phyloP scores from a whole-genome alignment of 2,888 invertebrate genomes.

The Linyphia triangularis region DNA sequence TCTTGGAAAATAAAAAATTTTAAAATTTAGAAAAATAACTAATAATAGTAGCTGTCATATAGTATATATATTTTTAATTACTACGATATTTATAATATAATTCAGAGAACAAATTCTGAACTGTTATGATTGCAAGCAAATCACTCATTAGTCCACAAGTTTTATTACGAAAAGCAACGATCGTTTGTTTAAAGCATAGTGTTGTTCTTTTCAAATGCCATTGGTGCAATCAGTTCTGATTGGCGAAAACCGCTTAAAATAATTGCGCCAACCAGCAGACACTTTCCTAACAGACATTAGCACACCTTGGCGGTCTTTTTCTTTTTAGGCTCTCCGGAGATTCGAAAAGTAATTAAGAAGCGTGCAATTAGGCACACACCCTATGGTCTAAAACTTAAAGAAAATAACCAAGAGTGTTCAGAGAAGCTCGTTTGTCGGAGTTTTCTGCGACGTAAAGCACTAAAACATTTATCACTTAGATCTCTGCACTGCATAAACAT shows the following conservation, averaged over 20 bases:
- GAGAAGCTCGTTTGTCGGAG: not conserved
- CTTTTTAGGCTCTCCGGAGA: not conserved
- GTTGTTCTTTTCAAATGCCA: not conserved
- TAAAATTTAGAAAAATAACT: too few species aligned
- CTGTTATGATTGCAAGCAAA: too few species aligned
- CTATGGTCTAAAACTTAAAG: not conserved
- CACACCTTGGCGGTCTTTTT: not conserved
- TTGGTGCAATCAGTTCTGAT: not conserved
- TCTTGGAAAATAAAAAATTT: too few species aligned
- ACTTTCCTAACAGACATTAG: not conserved
- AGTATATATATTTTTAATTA: too few species aligned
- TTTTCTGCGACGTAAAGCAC: not conserved
- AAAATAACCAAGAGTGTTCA: not conserved
- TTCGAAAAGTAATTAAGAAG: conserved; percentile 3
- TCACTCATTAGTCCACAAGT: too few species aligned
- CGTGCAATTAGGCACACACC: not conserved
- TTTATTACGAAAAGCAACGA: too few species aligned
- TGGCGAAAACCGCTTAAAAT: not conserved
- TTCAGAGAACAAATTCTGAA: too few species aligned
- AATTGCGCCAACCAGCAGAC: not conserved
- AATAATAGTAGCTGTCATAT: too few species aligned
- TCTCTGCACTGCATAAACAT: not conserved
- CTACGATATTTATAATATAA: too few species aligned
- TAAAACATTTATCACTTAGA: not conserved
- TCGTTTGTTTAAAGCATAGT: not conserved